Conservation (phyloP, 1,140 invertebrate genomes). For the Hetaerina americana region DNA sequence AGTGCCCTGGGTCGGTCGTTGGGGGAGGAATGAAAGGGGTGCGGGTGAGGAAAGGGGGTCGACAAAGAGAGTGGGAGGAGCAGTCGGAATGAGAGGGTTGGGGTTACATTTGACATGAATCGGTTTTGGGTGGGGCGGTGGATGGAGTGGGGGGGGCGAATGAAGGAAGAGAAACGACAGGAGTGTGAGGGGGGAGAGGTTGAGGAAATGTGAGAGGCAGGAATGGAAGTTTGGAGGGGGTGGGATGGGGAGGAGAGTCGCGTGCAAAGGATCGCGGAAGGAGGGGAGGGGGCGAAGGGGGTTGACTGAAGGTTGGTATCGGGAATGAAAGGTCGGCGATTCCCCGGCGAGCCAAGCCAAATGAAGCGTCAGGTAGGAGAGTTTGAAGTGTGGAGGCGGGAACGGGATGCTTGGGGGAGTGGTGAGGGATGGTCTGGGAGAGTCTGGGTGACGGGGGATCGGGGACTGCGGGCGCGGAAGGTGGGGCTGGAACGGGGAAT, state of each 20-base stretch:
- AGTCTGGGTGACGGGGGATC: too few species aligned
- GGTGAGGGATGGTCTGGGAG: too few species aligned
- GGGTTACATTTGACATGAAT: too few species aligned
- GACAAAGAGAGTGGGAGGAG: neutral
- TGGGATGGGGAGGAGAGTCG: neutral
- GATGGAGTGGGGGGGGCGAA: neutral
- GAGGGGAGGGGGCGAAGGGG: neutral
- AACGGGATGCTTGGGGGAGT: too few species aligned
- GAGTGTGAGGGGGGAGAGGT: neutral
- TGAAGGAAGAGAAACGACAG: neutral
- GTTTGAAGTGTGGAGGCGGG: neutral
- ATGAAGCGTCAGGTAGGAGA: neutral
- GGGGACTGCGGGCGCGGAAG: too few species aligned
- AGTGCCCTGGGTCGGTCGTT: too few species aligned
- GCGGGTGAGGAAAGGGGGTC: neutral
- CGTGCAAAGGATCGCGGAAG: neutral
- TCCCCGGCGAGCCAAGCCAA: neutral
- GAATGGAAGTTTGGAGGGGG: neutral
- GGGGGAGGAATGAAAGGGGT: neutral
- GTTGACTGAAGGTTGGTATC: neutral
- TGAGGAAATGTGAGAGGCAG: neutral
- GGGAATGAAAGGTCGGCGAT: neutral
- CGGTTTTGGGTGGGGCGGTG: too few species aligned
- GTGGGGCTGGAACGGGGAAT: too few species aligned
- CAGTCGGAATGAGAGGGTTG: too few species aligned